Evolutionary conservation across 2,888 invertebrate species (phyloP).

Genomic region (Andrena dorsata): DNA sequence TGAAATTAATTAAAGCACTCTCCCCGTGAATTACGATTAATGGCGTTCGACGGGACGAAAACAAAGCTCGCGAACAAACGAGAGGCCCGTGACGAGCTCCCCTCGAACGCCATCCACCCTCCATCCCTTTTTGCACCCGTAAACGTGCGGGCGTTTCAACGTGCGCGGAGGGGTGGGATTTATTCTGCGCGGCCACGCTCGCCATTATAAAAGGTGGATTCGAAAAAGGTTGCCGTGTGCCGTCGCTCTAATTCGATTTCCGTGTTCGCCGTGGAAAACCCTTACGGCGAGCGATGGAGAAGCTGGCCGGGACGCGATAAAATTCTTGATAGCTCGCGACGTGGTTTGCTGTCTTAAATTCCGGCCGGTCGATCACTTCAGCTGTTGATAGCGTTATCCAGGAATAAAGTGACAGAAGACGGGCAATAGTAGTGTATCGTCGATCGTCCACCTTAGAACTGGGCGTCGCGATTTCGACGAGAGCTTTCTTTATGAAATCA

Average conservation of each 20-base stretch:
- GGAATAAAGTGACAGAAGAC: not conserved
- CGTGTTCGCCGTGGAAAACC: constrained; percentile 63
- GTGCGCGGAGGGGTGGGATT: not conserved
- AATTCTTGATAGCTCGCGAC: constrained; percentile 52
- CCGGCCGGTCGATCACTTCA: constrained; percentile 6
- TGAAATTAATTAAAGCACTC: constrained; percentile 44
- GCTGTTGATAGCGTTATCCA: constrained; percentile 12
- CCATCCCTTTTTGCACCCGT: not conserved
- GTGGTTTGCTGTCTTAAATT: constrained; percentile 43
- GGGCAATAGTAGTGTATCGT: not conserved
- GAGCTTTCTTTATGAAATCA: not conserved
- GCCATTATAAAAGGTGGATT: constrained; percentile 57
- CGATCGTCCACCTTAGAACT: not conserved
- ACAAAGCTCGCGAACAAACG: constrained; percentile 17
- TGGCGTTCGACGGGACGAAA: constrained; percentile 32
- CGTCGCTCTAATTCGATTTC: constrained; percentile 70
- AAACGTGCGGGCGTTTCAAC: not conserved
- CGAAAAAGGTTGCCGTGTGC: constrained; percentile 39
- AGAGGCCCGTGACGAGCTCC: not conserved
- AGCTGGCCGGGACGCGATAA: constrained; percentile 61
- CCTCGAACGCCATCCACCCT: constrained; percentile 13
- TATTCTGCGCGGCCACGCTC: not conserved
- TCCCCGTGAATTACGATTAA: constrained; percentile 38
- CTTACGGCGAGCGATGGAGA: constrained; percentile 50
- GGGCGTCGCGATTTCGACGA: not conserved